Conservation (phyloP, 2,113 vertebrate species). For the Monopterus albus region DNA sequence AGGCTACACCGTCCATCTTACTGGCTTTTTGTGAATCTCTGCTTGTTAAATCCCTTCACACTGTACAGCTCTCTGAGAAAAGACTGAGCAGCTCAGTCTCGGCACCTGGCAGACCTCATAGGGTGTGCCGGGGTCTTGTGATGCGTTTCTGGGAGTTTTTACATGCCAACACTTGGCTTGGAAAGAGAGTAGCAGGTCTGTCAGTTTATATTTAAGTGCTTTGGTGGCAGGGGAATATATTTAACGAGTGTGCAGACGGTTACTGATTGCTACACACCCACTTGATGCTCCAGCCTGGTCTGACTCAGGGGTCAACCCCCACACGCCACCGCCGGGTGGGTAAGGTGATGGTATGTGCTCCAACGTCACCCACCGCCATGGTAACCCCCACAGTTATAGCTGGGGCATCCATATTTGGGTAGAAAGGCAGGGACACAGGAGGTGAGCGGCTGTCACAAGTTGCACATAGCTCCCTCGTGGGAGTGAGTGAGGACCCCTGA, state of each 20-base stretch:
- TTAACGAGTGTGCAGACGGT: constrained; percentile 52
- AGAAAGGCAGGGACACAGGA: constrained; percentile 39
- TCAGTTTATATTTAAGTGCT: constrained; percentile 75
- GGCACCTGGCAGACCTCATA: not conserved
- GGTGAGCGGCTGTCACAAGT: constrained; percentile 47
- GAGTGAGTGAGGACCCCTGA: constrained; percentile 24
- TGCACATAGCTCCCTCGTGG: not conserved
- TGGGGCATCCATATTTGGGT: constrained; percentile 57
- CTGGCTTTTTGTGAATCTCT: not conserved
- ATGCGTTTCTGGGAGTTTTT: constrained; percentile 62
- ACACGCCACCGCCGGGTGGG: constrained; percentile 18
- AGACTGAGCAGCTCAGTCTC: not conserved
- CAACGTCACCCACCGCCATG: constrained; percentile 53
- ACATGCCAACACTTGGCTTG: constrained; percentile 57
- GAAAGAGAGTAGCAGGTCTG: constrained; percentile 35
- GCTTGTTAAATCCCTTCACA: not conserved
- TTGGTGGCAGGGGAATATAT: constrained; percentile 67
- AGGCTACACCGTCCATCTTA: not conserved
- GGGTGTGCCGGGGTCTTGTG: constrained; percentile 65
- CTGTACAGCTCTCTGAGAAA: constrained; percentile 9
- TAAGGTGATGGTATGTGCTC: constrained; percentile 67
- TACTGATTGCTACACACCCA: constrained; percentile 46
- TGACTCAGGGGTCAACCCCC: constrained; percentile 44
- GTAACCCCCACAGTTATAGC: constrained; percentile 34
- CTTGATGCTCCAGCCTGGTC: constrained; percentile 14